Conservation (phyloP, 2,113 vertebrate genomes). For the Blennius ocellaris region DNA sequence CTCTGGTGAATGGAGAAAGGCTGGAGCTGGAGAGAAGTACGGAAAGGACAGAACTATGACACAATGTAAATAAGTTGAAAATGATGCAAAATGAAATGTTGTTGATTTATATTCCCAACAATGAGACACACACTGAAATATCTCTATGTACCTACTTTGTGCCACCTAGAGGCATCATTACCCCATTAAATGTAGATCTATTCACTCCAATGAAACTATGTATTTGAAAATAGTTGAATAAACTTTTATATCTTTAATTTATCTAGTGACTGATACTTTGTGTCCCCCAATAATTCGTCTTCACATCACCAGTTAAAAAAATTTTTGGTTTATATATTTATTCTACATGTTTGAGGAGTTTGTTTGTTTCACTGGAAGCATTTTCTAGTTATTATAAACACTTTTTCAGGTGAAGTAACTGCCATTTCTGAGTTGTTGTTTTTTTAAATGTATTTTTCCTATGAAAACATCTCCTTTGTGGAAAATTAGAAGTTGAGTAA, state of each 20-base stretch:
- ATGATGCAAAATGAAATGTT: slow-evolving; percentile 53
- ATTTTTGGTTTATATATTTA: background rate
- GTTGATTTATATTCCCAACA: slow-evolving; percentile 49
- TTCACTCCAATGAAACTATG: slow-evolving; percentile 43
- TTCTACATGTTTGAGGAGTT: background rate
- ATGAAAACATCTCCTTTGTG: too few relatives aligned
- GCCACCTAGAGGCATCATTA: slow-evolving; percentile 60
- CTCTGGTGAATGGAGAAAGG: slow-evolving; percentile 62
- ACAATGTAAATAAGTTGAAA: slow-evolving; percentile 71
- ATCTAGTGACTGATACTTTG: slow-evolving; percentile 19
- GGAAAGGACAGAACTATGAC: slow-evolving; percentile 72
- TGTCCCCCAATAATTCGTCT: slow-evolving; percentile 27
- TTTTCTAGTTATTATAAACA: too few relatives aligned
- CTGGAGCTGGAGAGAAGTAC: slow-evolving; percentile 82
- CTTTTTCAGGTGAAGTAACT: too few relatives aligned
- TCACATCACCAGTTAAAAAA: background rate
- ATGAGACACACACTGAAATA: slow-evolving; percentile 44
- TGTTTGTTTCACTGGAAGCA: background rate
- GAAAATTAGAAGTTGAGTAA: too few relatives aligned
- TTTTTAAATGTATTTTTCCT: too few relatives aligned
- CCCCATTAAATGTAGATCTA: slow-evolving; percentile 57
- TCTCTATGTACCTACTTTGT: slow-evolving; percentile 58
- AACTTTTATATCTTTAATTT: slow-evolving; percentile 74
- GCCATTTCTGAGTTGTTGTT: too few relatives aligned
- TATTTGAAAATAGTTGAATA: slow-evolving; percentile 72